phyloP scores from a whole-genome alignment of 2,113 vertebrate species.

The Alligator sinensis region DNA sequence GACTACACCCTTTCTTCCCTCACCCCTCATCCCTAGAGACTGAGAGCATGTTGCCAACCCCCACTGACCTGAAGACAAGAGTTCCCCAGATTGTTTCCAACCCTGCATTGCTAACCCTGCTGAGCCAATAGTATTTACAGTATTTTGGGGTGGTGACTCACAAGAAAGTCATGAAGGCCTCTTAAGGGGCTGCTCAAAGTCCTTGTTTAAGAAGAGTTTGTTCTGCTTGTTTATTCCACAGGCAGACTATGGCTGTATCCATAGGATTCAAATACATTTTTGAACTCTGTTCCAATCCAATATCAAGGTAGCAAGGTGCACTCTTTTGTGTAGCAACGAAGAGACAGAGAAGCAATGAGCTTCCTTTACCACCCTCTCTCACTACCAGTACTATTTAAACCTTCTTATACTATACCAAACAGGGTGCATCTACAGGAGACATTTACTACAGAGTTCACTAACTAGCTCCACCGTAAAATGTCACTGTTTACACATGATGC shows the following conservation, averaged over 20 bases:
- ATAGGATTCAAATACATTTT: background rate
- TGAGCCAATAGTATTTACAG: slow-evolving; percentile 48
- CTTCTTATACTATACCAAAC: background rate
- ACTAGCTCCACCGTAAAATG: too few species aligned
- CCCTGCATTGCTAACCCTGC: slow-evolving; percentile 44
- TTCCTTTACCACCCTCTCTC: background rate
- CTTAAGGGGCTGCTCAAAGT: slow-evolving; percentile 39
- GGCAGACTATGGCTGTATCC: background rate
- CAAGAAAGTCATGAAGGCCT: slow-evolving; percentile 59
- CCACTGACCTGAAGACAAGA: slow-evolving; percentile 73
- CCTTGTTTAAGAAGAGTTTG: slow-evolving; percentile 22
- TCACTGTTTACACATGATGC: too few species aligned
- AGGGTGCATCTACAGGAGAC: background rate
- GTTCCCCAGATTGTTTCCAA: slow-evolving; percentile 79
- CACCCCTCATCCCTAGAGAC: slow-evolving; percentile 16
- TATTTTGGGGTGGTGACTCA: slow-evolving; percentile 76
- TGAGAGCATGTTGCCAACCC: background rate
- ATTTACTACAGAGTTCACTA: too few species aligned
- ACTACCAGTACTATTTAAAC: background rate
- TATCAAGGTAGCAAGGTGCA: too few species aligned
- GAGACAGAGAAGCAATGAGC: background rate
- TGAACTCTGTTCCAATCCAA: background rate
- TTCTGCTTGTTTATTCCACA: slow-evolving; percentile 12
- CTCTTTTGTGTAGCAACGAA: background rate
- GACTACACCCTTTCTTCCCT: slow-evolving; percentile 53